These are phyloP conservation scores for Pangasius macronema DNA, from an alignment of 2,797 vertebrate species.

Conservation along the genomic window DNA sequence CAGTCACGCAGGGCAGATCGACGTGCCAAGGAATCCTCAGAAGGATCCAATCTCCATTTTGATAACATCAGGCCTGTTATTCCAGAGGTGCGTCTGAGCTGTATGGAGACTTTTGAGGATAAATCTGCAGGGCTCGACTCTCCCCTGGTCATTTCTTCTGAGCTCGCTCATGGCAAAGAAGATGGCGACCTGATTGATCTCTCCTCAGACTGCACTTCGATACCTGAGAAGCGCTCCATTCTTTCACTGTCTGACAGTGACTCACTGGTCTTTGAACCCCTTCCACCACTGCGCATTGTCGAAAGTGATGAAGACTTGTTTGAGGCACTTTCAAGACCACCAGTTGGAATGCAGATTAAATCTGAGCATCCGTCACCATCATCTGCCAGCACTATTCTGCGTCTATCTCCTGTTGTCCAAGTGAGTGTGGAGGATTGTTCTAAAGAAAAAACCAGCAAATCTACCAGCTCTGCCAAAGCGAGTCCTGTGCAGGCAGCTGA, in stretches of 20 bases:
- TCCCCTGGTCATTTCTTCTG: slow-evolving; percentile 52
- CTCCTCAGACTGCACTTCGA: slow-evolving; percentile 93
- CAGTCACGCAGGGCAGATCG: slow-evolving; percentile 61
- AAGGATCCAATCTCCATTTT: slow-evolving; percentile 67
- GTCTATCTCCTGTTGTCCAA: slow-evolving; percentile 83
- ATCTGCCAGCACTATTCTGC: slow-evolving; percentile 79
- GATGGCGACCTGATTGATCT: slow-evolving; percentile 95
- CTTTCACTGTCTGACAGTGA: slow-evolving; percentile 95
- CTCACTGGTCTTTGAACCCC: slow-evolving; percentile 91
- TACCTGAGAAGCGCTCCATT: slow-evolving; percentile 90
- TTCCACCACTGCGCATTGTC: slow-evolving; percentile 94
- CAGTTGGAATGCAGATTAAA: slow-evolving; percentile 51
- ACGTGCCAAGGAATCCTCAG: slow-evolving; percentile 74
- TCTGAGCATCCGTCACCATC: slow-evolving; percentile 67
- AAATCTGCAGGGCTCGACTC: slow-evolving; percentile 78
- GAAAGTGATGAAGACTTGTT: slow-evolving; percentile 94
- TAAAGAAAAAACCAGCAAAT: slow-evolving; percentile 68
- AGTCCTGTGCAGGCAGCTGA: slow-evolving; percentile 55
- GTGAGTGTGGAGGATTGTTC: slow-evolving; percentile 92
- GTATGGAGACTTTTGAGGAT: slow-evolving; percentile 93
- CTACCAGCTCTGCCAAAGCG: slow-evolving; percentile 64
- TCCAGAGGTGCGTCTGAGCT: slow-evolving; percentile 94
- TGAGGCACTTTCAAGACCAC: slow-evolving; percentile 66
- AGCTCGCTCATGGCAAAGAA: slow-evolving; percentile 75
- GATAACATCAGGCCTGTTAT: slow-evolving; percentile 84